Evolutionary conservation across 2,797 vertebrate genomes (phyloP).

Genomic region (Gephyroberyx darwinii): DNA sequence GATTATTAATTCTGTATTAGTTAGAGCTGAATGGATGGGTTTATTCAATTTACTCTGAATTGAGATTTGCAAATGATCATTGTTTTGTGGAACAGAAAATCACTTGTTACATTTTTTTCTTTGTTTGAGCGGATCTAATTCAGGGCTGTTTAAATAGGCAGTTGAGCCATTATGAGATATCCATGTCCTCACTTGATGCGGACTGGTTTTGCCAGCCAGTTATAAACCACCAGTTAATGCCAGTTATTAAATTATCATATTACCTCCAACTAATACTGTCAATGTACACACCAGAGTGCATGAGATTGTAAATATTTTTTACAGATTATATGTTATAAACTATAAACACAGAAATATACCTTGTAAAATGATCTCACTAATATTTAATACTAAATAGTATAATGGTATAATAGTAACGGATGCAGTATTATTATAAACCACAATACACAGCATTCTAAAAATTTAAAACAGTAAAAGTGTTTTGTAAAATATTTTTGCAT

Average conservation of each 20-base stretch:
- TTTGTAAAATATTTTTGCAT: background rate
- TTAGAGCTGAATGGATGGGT: slow-evolving; percentile 88
- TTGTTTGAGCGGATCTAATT: slow-evolving; percentile 26
- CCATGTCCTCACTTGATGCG: slow-evolving; percentile 15
- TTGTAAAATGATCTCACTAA: background rate
- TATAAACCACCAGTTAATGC: background rate
- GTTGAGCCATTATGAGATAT: slow-evolving; percentile 37
- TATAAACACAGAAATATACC: background rate
- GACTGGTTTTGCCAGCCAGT: background rate
- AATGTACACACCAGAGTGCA: background rate
- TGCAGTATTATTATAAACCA: background rate
- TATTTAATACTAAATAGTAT: background rate
- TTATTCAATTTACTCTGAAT: slow-evolving; percentile 78
- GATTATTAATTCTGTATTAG: slow-evolving; percentile 98
- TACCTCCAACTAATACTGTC: background rate
- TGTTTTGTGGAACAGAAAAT: slow-evolving; percentile 62
- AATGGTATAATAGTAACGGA: background rate
- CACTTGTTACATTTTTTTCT: slow-evolving; percentile 55
- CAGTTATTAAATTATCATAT: background rate
- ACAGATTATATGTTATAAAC: background rate
- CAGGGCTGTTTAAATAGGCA: slow-evolving; percentile 50
- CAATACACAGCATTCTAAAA: background rate
- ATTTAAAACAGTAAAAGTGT: background rate
- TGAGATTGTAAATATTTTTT: background rate
- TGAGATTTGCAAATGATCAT: slow-evolving; percentile 72